phyloP scores from a whole-genome alignment of 2,888 invertebrate genomes.

The Cartodere bifasciata region DNA sequence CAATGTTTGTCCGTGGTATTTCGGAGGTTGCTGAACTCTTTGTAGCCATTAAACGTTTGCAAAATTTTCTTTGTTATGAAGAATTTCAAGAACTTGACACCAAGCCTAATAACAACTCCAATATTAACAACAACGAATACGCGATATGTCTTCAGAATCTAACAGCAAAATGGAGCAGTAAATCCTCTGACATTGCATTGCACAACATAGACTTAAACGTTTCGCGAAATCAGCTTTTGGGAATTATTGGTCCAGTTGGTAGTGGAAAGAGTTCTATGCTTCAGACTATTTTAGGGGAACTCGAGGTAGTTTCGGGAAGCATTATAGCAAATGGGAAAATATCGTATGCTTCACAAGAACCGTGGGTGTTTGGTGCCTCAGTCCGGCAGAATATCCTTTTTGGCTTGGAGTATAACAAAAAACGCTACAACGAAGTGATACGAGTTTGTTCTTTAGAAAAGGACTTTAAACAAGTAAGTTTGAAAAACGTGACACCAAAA shows the following conservation, averaged over 20 bases:
- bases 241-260: conserved; percentile 19
- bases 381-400: conserved; percentile 85
- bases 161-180: conserved; percentile 29
- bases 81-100: conserved; percentile 21
- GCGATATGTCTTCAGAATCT: conserved; percentile 24
- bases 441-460: conserved; percentile 54
- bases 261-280: conserved; percentile 15
- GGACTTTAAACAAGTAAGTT: conserved; percentile 57
- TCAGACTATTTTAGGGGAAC: conserved; percentile 36
- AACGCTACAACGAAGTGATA: conserved; percentile 40
- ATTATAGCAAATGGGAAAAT: conserved; percentile 53
- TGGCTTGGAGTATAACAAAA: conserved; percentile 56
- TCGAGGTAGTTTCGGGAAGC: conserved; percentile 50
- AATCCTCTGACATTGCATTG: conserved; percentile 25
- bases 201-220: conserved; percentile 6
- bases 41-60: conserved; percentile 34
- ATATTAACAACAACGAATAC: conserved; percentile 16
- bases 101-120: conserved; percentile 17
- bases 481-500: too few relatives aligned
- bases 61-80: conserved; percentile 30
- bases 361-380: conserved; percentile 70
- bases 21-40: conserved; percentile 36
- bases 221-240: conserved; percentile 4
- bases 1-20: conserved; percentile 41
- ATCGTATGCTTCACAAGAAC: conserved; percentile 70